These are phyloP conservation scores for Sarcophaga variegata DNA, from an alignment of 2,888 invertebrate genomes.

Conservation along the genomic window DNA sequence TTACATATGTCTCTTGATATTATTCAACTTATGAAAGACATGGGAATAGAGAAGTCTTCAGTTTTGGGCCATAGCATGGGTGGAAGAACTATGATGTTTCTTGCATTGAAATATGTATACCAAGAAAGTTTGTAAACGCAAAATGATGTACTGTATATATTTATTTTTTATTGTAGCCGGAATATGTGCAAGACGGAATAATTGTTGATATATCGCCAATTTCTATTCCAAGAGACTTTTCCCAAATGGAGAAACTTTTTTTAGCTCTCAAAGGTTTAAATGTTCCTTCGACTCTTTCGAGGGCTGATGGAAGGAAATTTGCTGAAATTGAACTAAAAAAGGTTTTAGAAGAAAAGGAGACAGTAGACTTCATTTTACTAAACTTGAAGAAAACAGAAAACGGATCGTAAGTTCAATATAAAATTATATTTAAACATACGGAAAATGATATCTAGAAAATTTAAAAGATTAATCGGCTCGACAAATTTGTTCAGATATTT, in stretches of 20 bases:
- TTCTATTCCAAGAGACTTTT: slow-evolving; percentile 83
- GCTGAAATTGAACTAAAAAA: slow-evolving; percentile 86
- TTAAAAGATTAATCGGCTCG: too few relatives aligned
- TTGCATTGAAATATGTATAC: slow-evolving; percentile 87
- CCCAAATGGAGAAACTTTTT: slow-evolving; percentile 85
- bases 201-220: slow-evolving; percentile 89
- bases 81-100: slow-evolving; percentile 93
- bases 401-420: slow-evolving; percentile 73
- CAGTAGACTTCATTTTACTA: slow-evolving; percentile 90
- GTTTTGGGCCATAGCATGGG: slow-evolving; percentile 98
- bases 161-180: slow-evolving; percentile 81
- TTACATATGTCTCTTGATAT: slow-evolving; percentile 89
- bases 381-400: slow-evolving; percentile 87
- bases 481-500: neutral
- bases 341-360: slow-evolving; percentile 83
- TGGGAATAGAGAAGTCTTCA: slow-evolving; percentile 85
- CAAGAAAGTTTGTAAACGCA: neutral
- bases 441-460: too few relatives aligned
- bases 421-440: neutral
- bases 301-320: slow-evolving; percentile 87
- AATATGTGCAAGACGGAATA: slow-evolving; percentile 86
- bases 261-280: slow-evolving; percentile 85
- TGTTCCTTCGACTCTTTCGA: slow-evolving; percentile 85
- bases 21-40: slow-evolving; percentile 85
- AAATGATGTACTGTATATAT: slow-evolving; percentile 48